phyloP scores from a whole-genome alignment of 2,797 vertebrate species.

The Coilia nasus region DNA sequence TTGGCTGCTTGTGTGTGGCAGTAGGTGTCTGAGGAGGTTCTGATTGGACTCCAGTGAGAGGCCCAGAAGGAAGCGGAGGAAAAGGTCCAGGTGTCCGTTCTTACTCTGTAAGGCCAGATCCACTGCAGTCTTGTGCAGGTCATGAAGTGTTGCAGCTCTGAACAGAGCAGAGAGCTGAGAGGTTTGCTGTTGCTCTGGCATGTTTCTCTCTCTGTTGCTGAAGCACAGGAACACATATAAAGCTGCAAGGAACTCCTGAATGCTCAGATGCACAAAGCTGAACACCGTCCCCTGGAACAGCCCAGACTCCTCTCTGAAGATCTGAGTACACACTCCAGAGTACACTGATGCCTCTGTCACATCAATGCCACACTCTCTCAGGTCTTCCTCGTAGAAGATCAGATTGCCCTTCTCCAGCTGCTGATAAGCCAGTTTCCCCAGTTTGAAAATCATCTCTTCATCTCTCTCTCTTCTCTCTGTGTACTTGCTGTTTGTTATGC shows the following conservation, averaged over 20 bases:
- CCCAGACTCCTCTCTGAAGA: conserved; percentile 14
- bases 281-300: conserved; percentile 24
- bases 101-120: background rate
- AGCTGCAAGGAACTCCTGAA: conserved; percentile 35
- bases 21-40: background rate
- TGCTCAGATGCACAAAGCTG: conserved; percentile 39
- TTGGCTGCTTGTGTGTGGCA: background rate
- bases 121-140: background rate
- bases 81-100: background rate
- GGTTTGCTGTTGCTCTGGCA: background rate
- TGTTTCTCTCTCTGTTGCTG: background rate
- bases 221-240: background rate
- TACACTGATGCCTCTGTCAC: conserved; percentile 29
- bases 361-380: conserved; percentile 24
- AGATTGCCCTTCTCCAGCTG: background rate
- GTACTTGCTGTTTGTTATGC: background rate
- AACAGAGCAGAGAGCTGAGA: background rate
- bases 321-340: conserved; percentile 30
- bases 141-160: background rate
- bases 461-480: background rate
- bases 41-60: conserved; percentile 1
- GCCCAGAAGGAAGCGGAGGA: background rate
- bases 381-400: background rate
- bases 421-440: background rate
- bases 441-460: background rate